A percentile compares a stretch with the other conserved stretches of the same genome.
Evolutionary conservation across 2,797 vertebrate species (phyloP).

Genomic region (Micropoecilia bifurca): DNA sequence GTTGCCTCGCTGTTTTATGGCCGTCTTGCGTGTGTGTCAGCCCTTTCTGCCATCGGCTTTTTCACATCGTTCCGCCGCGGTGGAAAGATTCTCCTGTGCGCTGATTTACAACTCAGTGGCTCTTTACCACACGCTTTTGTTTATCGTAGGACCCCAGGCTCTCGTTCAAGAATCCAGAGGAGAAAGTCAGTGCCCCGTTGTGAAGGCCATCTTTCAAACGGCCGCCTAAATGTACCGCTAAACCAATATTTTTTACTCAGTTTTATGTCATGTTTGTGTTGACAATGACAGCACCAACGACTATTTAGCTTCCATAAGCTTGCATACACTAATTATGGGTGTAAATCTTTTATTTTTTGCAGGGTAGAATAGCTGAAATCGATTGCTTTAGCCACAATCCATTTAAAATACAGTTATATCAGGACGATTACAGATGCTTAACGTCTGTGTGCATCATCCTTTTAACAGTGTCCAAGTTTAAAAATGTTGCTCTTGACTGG

Average conservation of each 20-base stretch:
- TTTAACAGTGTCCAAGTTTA: background rate
- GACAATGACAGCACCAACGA: slow-evolving; percentile 27
- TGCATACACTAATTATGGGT: background rate
- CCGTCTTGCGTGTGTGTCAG: slow-evolving; percentile 28
- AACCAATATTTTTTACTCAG: slow-evolving; percentile 46
- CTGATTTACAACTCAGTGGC: slow-evolving; percentile 73
- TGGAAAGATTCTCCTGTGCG: slow-evolving; percentile 73
- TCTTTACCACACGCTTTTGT: slow-evolving; percentile 75
- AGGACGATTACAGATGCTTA: background rate
- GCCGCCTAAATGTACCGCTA: slow-evolving; percentile 28
- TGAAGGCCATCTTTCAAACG: slow-evolving; percentile 47
- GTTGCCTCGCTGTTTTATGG: slow-evolving; percentile 32
- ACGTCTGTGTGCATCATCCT: background rate
- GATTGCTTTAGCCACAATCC: background rate
- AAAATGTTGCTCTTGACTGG: background rate
- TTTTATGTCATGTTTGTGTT: slow-evolving; percentile 39
- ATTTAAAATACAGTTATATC: background rate
- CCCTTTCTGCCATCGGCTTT: slow-evolving; percentile 50
- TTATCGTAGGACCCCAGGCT: slow-evolving; percentile 75
- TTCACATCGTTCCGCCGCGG: slow-evolving; percentile 52
- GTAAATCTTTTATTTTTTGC: background rate
- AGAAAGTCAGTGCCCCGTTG: slow-evolving; percentile 42
- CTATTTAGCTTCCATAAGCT: background rate
- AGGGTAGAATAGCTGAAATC: background rate
- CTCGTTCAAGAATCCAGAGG: slow-evolving; percentile 76